These are phyloP conservation scores for Tinea trinotella DNA, from an alignment of 2,888 invertebrate genomes.

Conservation along the genomic window DNA sequence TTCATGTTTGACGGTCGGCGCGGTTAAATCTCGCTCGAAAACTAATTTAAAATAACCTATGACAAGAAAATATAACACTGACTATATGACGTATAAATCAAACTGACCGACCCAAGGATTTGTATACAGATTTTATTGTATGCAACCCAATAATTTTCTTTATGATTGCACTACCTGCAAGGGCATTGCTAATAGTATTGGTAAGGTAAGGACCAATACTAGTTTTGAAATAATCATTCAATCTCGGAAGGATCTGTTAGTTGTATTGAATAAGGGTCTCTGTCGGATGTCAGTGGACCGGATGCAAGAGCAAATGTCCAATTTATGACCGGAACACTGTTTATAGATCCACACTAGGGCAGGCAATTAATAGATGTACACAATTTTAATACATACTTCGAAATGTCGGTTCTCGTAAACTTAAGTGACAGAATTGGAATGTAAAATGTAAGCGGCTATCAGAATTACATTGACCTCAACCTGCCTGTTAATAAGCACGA, in stretches of 20 bases:
- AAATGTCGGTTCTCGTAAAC: background rate
- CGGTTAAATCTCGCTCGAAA: constrained; percentile 13
- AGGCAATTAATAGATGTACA: background rate
- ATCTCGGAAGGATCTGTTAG: background rate
- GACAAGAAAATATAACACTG: constrained; percentile 17
- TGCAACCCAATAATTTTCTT: constrained; percentile 5
- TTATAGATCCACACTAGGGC: constrained; percentile 11
- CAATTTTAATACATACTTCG: background rate
- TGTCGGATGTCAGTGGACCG: constrained; percentile 23
- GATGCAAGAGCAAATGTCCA: constrained; percentile 42
- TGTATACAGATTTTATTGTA: background rate
- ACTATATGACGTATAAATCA: constrained; percentile 13
- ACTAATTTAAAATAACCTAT: constrained; percentile 17
- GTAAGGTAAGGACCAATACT: too few relatives aligned
- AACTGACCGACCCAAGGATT: background rate
- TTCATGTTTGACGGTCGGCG: constrained; percentile 22
- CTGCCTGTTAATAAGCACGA: too few relatives aligned
- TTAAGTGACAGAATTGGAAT: too few relatives aligned
- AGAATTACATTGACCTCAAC: too few relatives aligned
- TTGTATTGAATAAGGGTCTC: background rate
- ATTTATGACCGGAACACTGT: constrained; percentile 59
- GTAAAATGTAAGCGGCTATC: too few relatives aligned
- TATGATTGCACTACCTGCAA: constrained; percentile 1
- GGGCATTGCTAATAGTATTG: too few relatives aligned
- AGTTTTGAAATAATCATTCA: constrained; percentile 16